A percentile compares a stretch with the other conserved stretches of the same genome.
phyloP scores from a whole-genome alignment of 1,140 invertebrate species.

The Zophobas morio region DNA sequence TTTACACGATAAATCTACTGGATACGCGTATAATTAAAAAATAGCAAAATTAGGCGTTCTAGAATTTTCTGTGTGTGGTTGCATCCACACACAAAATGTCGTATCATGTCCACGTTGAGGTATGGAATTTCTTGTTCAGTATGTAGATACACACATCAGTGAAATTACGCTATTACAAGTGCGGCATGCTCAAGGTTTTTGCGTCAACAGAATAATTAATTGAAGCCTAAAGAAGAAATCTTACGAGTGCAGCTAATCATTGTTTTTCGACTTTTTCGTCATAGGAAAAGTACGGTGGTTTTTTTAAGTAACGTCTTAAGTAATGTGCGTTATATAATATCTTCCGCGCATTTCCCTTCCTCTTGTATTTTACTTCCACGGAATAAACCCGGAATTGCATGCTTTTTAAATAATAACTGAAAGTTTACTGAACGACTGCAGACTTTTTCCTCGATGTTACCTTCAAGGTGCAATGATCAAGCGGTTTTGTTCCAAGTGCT shows the following conservation, averaged over 20 bases:
- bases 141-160: neutral
- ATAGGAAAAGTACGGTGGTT: neutral
- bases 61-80: constrained; percentile 1
- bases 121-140: constrained; percentile 35
- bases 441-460: neutral
- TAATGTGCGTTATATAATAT: neutral
- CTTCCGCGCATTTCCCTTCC: constrained; percentile 6
- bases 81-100: constrained; percentile 9
- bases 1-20: too few species aligned
- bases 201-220: constrained; percentile 48
- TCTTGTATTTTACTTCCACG: neutral
- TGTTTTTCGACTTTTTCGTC: constrained; percentile 4
- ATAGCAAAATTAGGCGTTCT: neutral
- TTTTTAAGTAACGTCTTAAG: neutral
- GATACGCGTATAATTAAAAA: neutral
- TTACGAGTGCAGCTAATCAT: constrained; percentile 35
- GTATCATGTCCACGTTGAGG: constrained; percentile 11
- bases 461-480: constrained; percentile 28
- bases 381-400: constrained; percentile 1
- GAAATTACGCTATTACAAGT: constrained; percentile 43
- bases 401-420: constrained; percentile 3
- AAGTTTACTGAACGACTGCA: constrained; percentile 9
- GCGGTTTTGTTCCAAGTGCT: constrained; percentile 26
- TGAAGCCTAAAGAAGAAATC: constrained; percentile 41
- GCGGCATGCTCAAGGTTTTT: constrained; percentile 43